Evolutionary conservation across 23 tunicate species (phyloP), one percentile per base, ranked within the genome.

Genomic region (Botrylloides violaceus): DNA sequence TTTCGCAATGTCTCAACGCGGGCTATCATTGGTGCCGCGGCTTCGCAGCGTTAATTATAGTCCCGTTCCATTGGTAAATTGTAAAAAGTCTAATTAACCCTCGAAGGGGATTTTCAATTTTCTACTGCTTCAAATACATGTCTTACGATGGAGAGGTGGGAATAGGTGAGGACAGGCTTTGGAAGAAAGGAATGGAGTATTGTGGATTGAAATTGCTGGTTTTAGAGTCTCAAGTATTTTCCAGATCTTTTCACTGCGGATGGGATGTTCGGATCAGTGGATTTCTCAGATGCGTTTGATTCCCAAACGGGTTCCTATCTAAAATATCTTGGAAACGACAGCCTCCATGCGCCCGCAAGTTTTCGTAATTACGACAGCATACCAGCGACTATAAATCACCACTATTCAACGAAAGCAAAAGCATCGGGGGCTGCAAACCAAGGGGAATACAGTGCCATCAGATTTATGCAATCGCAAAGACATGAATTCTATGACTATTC

Each of bases 161-260:
- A n/a, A n/a, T n/a, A n/a, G n/a, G n/a, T n/a, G n/a, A n/a, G n/a
- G n/a, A n/a, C n/a, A n/a, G n/a, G n/a, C n/a, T n/a, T n/a, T n/a
- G n/a, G n/a, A n/a, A n/a, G n/a, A n/a, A n/a, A n/a, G n/a, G n/a
- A n/a, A n/a, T n/a, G n/a, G n/a, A n/a, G n/a, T n/a, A n/a, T n/a
- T n/a, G n/a, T n/a, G n/a, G n/a, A n/a, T n/a, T n/a, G n/a, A n/a
- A n/a, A n/a, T n/a, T n/a, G n/a, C n/a, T n/a, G n/a, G n/a, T n/a
- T n/a, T n/a, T n/a, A n/a, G n/a, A n/a, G 21, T 28, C 12, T 23
- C 36, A 1, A 1, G 12, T 27, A 31, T 64, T 7, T 64, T 26
- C 15, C 74, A 68, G 74, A 68, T 68, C 57, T 68, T 9, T 68
- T 68, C 29, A 56, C 56, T 20, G 36, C 58, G 12, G 74, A 68